phyloP scores from a whole-genome alignment of 2,888 invertebrate species.

The Tineola bisselliella region DNA sequence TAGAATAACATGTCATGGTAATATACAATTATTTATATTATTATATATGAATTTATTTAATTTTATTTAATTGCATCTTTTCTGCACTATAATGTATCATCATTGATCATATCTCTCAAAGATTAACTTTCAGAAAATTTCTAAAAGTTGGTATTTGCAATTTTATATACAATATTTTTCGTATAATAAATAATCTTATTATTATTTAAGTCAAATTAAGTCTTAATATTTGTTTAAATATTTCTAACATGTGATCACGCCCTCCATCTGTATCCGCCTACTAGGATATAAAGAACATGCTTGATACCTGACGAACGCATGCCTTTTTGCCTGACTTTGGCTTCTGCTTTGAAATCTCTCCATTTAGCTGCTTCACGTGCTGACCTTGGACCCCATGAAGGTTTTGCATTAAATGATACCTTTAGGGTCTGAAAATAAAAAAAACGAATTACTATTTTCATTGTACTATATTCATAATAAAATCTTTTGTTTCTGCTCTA shows the following conservation, averaged over 20 bases:
- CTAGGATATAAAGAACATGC: constrained; percentile 37
- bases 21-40: too few species aligned
- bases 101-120: too few species aligned
- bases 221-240: neutral
- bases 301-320: constrained; percentile 21
- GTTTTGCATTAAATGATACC: constrained; percentile 45
- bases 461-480: too few species aligned
- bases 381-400: constrained; percentile 73
- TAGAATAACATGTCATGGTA: too few species aligned
- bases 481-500: too few species aligned
- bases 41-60: too few species aligned
- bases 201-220: neutral
- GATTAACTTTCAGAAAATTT: too few species aligned
- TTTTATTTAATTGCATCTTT: too few species aligned
- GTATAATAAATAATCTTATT: too few species aligned
- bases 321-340: constrained; percentile 32
- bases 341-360: constrained; percentile 61
- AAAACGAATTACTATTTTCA: neutral
- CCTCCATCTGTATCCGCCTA: constrained; percentile 26
- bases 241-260: neutral
- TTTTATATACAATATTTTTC: too few species aligned
- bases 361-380: constrained; percentile 59
- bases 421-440: constrained; percentile 46
- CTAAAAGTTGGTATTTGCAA: too few species aligned
- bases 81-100: too few species aligned